These are phyloP conservation scores for Perizoma affinitatum DNA, from an alignment of 2,888 invertebrate species.

Conservation along the genomic window DNA sequence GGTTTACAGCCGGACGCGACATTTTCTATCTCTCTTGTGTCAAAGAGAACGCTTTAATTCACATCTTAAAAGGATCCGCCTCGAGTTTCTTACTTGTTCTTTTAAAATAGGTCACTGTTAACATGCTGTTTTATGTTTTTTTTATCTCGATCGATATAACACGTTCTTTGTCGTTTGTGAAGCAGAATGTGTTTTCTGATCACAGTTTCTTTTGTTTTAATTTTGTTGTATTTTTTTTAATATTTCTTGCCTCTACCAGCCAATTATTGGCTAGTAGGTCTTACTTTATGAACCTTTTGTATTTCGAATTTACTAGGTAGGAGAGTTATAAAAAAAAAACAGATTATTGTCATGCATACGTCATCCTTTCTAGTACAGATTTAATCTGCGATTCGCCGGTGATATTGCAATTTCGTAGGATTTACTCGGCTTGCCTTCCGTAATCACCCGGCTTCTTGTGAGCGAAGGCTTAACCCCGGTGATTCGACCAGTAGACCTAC, in stretches of 20 bases:
- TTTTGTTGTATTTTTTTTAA: no score
- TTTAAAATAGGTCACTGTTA: slow-evolving; percentile 43
- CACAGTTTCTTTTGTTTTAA: no score
- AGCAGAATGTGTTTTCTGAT: no score
- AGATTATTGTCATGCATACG: background rate
- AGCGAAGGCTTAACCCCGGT: slow-evolving; percentile 7
- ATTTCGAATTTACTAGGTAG: no score
- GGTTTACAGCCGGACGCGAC: slow-evolving; percentile 37
- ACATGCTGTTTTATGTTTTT: slow-evolving; percentile 20
- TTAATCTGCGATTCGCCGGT: slow-evolving; percentile 15
- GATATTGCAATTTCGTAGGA: slow-evolving; percentile 25
- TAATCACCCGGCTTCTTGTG: slow-evolving; percentile 13
- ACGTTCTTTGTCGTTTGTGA: background rate
- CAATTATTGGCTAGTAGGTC: no score
- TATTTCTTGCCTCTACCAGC: no score
- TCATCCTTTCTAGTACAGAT: background rate
- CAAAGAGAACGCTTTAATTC: slow-evolving; percentile 52
- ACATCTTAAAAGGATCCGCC: slow-evolving; percentile 43
- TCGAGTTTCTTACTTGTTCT: slow-evolving; percentile 40
- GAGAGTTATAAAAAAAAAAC: no score
- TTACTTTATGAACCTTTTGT: no score
- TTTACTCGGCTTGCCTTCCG: slow-evolving; percentile 9
- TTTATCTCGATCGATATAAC: slow-evolving; percentile 7
- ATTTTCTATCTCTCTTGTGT: slow-evolving; percentile 46
- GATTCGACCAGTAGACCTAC: slow-evolving; percentile 9